phyloP scores from a whole-genome alignment of 2,797 vertebrate genomes.

The Tympanoctomys barrerae region DNA sequence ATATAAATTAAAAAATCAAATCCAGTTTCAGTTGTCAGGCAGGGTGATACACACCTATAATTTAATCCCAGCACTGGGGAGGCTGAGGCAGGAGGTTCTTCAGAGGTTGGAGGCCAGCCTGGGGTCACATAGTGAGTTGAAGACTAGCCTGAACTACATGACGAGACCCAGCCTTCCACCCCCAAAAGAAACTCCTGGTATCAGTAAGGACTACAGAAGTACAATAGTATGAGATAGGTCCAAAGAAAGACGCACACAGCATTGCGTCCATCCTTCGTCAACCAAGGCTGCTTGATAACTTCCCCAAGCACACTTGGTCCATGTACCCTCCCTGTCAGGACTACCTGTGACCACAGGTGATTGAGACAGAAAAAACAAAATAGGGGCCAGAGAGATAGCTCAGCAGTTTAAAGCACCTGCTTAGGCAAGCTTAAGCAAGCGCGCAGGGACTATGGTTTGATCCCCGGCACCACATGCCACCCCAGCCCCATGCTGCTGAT shows the following conservation, averaged over 20 bases:
- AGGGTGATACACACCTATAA: background rate
- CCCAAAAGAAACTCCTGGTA: background rate
- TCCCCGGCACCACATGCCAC: too few relatives aligned
- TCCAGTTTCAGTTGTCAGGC: background rate
- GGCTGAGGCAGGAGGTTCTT: background rate
- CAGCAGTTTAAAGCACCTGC: too few relatives aligned
- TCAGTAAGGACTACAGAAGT: background rate
- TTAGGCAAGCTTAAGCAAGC: too few relatives aligned
- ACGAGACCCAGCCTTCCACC: background rate
- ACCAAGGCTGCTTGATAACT: background rate
- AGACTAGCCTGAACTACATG: background rate
- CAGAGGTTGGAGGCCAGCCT: background rate
- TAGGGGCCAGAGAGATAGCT: too few relatives aligned
- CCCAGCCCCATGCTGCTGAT: too few relatives aligned
- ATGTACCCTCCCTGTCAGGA: background rate
- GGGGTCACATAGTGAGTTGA: background rate
- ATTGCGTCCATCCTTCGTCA: background rate
- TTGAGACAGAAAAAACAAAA: too few relatives aligned
- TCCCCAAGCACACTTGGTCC: conserved; percentile 13
- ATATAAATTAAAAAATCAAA: background rate
- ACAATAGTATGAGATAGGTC: background rate
- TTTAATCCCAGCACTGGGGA: background rate
- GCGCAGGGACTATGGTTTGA: too few relatives aligned
- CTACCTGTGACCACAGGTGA: background rate
- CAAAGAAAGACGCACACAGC: background rate